Evolutionary conservation across 2,797 vertebrate genomes (phyloP).

Genomic region (Brachymystax lenok): DNA sequence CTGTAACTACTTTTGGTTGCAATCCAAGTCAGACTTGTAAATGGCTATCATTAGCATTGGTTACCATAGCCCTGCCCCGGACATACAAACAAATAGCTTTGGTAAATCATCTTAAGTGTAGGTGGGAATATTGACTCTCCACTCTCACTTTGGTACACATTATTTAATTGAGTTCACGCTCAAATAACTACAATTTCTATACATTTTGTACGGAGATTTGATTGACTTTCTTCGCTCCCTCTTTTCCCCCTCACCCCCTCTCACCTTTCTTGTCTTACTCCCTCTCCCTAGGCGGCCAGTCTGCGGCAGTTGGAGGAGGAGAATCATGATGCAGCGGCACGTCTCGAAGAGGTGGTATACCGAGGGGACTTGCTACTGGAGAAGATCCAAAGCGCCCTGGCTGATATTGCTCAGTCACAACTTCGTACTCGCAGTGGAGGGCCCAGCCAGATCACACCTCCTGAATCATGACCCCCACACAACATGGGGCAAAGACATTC

Average conservation of each 20-base stretch:
- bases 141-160: not conserved
- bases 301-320: conserved; percentile 93
- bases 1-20: not conserved
- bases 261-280: not conserved
- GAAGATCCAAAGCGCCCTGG: conserved; percentile 94
- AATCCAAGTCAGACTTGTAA: not conserved
- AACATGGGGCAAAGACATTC: not conserved
- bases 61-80: not conserved
- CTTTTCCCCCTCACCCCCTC: not conserved
- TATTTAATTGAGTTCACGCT: not conserved
- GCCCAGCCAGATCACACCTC: conserved; percentile 75
- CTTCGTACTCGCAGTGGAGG: conserved; percentile 88
- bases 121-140: not conserved
- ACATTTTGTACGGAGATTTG: not conserved
- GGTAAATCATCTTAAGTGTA: not conserved
- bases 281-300: conserved; percentile 83
- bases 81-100: not conserved
- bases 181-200: not conserved
- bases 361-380: conserved; percentile 92
- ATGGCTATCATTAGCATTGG: not conserved
- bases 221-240: not conserved
- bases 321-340: conserved; percentile 91
- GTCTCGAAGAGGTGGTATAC: conserved; percentile 91
- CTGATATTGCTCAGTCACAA: conserved; percentile 96
- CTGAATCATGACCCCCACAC: conserved; percentile 77